Evolutionary conservation across 2,888 invertebrate species (phyloP), one percentile per base, ranked within the genome.

Genomic region (Drosophila rubida): DNA sequence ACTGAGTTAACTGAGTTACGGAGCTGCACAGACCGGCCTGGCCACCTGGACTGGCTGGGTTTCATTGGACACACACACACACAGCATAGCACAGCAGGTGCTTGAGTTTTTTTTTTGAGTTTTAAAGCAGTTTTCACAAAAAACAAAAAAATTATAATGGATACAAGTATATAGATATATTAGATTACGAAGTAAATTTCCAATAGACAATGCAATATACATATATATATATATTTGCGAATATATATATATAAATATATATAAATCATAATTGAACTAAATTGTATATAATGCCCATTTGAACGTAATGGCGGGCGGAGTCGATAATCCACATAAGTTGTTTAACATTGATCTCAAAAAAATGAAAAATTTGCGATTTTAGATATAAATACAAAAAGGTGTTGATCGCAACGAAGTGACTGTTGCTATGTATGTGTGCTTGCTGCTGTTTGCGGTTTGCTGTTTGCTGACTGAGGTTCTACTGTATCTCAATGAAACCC

Each of bases 401-500:
- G 37, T 35, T 13, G 32, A 5, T 35, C 23, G 37, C 50, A 50
- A 50, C 35, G 14, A 11, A 51, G 50, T 48, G 55, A 54, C 27
- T 66, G 25, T 45, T 63, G 25, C 6, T 13, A 25, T 62, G 35
- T 49, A 23, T 45, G 25, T 49, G 46, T 54, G 27, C 14, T 53
- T 32, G 48, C 42, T 37, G 13, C 35, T 61, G 44, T 35, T 64
- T 14, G 11, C 30, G 9, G 30, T 7, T 25, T 6, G 25, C 30
- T 30, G 30, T n/a, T 45, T 61, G 35, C 13, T 59, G 57, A 46
- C 32, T 59, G 57, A 46, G 27, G 23, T 53, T 66, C 54, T 78
- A 78, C 67, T 79, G 51, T 74, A 90, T 90, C 74, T 90, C 90
- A 88, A 90, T 91, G 84, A 90, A 91, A 81, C 90, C 91, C 88